phyloP scores from a whole-genome alignment of 2,888 invertebrate species.

The Antheraea assamensis region DNA sequence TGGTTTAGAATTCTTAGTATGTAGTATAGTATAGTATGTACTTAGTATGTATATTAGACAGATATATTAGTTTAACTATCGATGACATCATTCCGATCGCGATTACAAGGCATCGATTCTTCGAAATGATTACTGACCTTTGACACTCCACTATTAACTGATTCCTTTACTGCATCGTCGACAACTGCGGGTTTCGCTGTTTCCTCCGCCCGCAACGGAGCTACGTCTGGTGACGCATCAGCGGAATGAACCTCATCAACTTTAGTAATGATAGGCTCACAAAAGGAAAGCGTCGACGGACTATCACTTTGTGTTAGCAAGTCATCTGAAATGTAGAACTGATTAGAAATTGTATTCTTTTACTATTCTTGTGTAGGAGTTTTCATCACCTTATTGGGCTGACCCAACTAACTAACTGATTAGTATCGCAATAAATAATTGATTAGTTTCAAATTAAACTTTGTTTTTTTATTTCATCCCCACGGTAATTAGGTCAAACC shows the following conservation, averaged over 20 bases:
- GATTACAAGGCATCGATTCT: neutral
- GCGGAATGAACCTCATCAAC: constrained; percentile 4
- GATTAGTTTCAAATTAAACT: no score
- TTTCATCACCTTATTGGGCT: neutral
- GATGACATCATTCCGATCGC: neutral
- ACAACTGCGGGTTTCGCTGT: constrained; percentile 30
- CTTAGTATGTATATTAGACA: no score
- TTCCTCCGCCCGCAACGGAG: constrained; percentile 9
- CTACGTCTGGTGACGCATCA: constrained; percentile 12
- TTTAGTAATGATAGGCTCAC: constrained; percentile 24
- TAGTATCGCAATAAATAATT: no score
- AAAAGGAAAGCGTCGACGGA: constrained; percentile 28
- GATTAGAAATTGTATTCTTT: neutral
- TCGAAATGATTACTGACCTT: constrained; percentile 7
- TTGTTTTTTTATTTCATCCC: no score
- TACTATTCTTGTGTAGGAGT: neutral
- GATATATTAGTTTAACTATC: neutral
- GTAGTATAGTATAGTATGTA: no score
- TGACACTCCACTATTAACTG: constrained; percentile 28
- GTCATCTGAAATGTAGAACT: constrained; percentile 45
- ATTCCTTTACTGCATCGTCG: constrained; percentile 36
- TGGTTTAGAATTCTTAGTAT: neutral
- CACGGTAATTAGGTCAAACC: no score
- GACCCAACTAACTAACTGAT: no score
- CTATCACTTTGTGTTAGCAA: constrained; percentile 35